A percentile compares a stretch with the other conserved stretches of the same genome.
These are phyloP conservation scores for Bombus haemorrhoidalis DNA, from an alignment of 1,140 invertebrate genomes.

Conservation along the genomic window DNA sequence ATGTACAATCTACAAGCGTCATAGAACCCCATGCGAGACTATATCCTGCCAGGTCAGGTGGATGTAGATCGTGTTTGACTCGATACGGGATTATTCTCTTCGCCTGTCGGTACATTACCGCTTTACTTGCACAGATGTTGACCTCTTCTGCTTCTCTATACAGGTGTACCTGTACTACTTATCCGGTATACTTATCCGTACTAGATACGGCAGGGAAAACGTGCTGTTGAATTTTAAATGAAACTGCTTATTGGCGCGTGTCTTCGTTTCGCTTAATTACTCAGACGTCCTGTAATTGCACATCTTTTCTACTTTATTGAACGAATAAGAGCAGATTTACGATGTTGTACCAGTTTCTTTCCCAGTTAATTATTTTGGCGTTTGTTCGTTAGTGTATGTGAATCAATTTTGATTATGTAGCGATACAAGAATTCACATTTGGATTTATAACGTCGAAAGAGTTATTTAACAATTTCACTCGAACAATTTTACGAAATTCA, in stretches of 20 bases:
- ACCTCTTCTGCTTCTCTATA: conserved; percentile 8
- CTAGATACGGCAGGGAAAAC: not conserved
- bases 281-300: not conserved
- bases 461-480: too few relatives aligned
- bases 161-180: not conserved
- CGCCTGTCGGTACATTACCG: conserved; percentile 17
- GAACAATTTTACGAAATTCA: too few relatives aligned
- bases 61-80: not conserved
- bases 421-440: too few relatives aligned
- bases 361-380: not conserved
- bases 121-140: conserved; percentile 16
- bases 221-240: not conserved
- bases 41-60: not conserved
- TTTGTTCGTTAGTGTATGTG: not conserved
- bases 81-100: conserved; percentile 21
- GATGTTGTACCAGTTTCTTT: not conserved
- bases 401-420: too few relatives aligned
- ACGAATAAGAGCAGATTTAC: not conserved
- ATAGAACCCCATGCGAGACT: not conserved
- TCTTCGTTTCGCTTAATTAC: not conserved
- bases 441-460: too few relatives aligned
- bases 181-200: not conserved
- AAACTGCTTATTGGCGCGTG: not conserved
- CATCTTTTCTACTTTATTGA: not conserved
- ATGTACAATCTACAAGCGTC: not conserved